phyloP scores from a whole-genome alignment of 2,113 vertebrate genomes.

The Mustela lutreola region DNA sequence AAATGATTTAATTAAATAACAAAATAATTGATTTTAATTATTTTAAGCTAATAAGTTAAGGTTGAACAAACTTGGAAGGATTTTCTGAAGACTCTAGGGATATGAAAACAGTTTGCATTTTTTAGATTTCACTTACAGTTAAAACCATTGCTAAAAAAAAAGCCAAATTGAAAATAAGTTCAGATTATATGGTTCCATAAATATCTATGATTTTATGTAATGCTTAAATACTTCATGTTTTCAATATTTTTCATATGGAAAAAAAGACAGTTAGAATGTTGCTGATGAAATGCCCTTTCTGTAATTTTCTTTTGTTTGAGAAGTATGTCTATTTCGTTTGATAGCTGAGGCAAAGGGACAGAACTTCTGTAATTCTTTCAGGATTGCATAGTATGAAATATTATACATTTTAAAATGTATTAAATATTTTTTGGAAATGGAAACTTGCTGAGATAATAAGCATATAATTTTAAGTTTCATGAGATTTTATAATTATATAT shows the following conservation, averaged over 20 bases:
- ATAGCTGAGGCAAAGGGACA: background rate
- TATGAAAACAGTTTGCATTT: background rate
- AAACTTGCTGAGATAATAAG: background rate
- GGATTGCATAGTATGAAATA: constrained; percentile 18
- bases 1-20: background rate
- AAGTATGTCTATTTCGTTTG: background rate
- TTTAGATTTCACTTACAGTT: constrained; percentile 33
- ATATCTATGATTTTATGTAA: background rate
- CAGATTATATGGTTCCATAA: background rate
- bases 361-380: background rate
- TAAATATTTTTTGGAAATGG: background rate
- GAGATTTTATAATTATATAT: constrained; percentile 3
- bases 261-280: background rate
- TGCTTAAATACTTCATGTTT: background rate
- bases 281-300: background rate
- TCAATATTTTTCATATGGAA: background rate
- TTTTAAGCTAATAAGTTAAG: background rate
- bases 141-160: background rate
- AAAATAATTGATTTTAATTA: background rate
- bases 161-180: background rate
- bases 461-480: constrained; percentile 13
- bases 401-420: background rate
- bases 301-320: background rate
- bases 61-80: background rate
- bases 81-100: background rate